Conservation (phyloP, 1,140 invertebrate species). For the Meteorus sp. region DNA sequence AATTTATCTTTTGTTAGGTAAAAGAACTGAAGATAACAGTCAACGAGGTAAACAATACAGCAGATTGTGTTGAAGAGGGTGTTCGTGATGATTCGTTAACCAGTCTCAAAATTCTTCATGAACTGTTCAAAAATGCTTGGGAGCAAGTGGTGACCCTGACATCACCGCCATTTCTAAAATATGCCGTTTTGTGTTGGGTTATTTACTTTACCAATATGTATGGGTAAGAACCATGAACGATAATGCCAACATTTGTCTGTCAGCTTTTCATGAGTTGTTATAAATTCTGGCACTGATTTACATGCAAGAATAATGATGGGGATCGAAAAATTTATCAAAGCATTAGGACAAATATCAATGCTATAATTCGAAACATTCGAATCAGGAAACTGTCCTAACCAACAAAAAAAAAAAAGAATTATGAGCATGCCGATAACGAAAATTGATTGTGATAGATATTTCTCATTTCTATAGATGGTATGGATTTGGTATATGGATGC, state of each 20-base stretch:
- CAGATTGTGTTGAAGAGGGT: background rate
- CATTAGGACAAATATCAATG: too few species aligned
- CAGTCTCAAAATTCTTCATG: background rate
- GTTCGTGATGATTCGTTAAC: slow-evolving; percentile 20
- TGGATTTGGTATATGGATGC: slow-evolving; percentile 72
- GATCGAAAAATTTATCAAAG: too few species aligned
- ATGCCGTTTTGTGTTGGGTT: slow-evolving; percentile 61
- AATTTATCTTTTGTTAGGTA: slow-evolving; percentile 10
- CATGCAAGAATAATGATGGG: too few species aligned
- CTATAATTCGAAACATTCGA: too few species aligned
- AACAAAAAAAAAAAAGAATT: too few species aligned
- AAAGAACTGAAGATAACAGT: slow-evolving; percentile 24
- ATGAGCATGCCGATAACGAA: too few species aligned
- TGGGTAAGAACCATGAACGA: slow-evolving; percentile 54
- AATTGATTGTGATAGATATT: too few species aligned
- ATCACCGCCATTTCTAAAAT: slow-evolving; percentile 57
- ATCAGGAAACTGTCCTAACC: too few species aligned
- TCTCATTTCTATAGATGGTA: slow-evolving; percentile 61
- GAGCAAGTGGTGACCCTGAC: slow-evolving; percentile 61
- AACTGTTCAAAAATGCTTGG: slow-evolving; percentile 57
- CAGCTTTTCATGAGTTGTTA: too few species aligned
- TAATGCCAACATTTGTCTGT: background rate
- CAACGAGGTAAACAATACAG: background rate
- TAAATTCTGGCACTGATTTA: too few species aligned
- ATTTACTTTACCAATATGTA: slow-evolving; percentile 71